Percentiles rank a stretch among this genome's conserved stretches.
These are phyloP conservation scores for Elaphurus davidianus DNA, from an alignment of 2,113 vertebrate species.

Conservation along the genomic window DNA sequence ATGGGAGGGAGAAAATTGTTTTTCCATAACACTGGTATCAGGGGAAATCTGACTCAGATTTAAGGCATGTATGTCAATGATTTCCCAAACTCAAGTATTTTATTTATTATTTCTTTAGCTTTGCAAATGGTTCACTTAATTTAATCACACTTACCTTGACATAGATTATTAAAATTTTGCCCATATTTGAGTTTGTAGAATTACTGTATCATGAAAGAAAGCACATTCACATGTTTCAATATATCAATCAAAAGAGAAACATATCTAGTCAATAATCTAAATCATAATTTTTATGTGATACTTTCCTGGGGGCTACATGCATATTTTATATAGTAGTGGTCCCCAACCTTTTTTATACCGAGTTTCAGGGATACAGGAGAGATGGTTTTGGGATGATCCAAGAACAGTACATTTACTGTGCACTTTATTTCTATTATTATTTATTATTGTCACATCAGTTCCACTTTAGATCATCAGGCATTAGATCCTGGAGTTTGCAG, in stretches of 20 bases:
- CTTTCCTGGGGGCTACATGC: neutral
- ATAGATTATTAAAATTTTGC: neutral
- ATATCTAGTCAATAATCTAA: neutral
- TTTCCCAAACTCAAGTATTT: conserved; percentile 32
- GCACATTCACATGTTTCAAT: neutral
- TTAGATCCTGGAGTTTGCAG: neutral
- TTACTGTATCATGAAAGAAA: neutral
- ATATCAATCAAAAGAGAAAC: neutral
- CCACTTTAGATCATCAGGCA: neutral
- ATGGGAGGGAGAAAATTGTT: conserved; percentile 4
- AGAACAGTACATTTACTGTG: neutral
- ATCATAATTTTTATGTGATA: neutral
- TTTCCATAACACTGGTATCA: neutral
- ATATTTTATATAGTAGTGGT: neutral
- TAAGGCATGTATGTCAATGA: conserved; percentile 31
- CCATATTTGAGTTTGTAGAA: conserved; percentile 17
- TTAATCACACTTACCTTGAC: neutral
- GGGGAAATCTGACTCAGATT: conserved; percentile 50
- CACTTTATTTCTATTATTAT: neutral
- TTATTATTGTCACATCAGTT: neutral
- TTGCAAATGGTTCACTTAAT: neutral
- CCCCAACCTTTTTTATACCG: neutral
- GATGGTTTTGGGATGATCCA: neutral
- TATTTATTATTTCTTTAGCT: conserved; percentile 23
- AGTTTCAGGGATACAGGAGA: neutral